Evolutionary conservation across 2,113 vertebrate species (phyloP), one percentile per base, ranked within the genome.

Genomic region (Acanthisitta chloris): DNA sequence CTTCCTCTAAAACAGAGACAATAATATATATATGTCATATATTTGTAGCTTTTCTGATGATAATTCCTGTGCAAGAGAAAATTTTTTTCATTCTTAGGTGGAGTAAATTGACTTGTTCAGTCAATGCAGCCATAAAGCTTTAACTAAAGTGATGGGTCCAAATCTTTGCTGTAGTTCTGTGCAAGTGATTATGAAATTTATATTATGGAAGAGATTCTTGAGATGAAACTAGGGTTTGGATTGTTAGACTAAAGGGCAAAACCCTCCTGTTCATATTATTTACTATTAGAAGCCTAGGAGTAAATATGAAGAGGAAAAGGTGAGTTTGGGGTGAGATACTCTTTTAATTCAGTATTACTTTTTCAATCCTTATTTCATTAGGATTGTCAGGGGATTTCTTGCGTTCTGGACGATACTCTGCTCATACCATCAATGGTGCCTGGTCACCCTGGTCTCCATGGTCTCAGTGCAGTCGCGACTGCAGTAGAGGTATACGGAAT

Each of bases 381-480:
- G 98, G 97, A 42, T 81, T 97, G 45, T 97, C 97, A 92, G 99
- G 99, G 7, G 99, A 99, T 90, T 98, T 99, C 88, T 98, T 99
- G 85, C 98, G 98, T 9, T 98, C 99, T 7, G 99, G 99, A 21
- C 97, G 98, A 45, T 98, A 98, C 73, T 98, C 99, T 0, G 98
- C 99, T 48, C 98, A 99, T 90, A 98, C 98, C 0, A 97, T 99
- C 72, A 99, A 99, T 1, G 99, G 99, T 7, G 99, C 98, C 36
- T 99, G 99, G 99, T 99, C 99, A 0, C 96, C 98, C 40, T 99
- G 99, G 99, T 98, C 98, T 2, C 98, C 99, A 0, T 99, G 99
- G 99, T 99, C 99, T 8, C 99, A 99, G 97, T 99, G 99, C 96
- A 99, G 99, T 82, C 98, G 99, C 17, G 99, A 99, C 97, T 99